A percentile compares a stretch with the other conserved stretches of the same genome.
These are phyloP conservation scores for Diabrotica balteata DNA, from an alignment of 2,888 invertebrate species.

Conservation along the genomic window DNA sequence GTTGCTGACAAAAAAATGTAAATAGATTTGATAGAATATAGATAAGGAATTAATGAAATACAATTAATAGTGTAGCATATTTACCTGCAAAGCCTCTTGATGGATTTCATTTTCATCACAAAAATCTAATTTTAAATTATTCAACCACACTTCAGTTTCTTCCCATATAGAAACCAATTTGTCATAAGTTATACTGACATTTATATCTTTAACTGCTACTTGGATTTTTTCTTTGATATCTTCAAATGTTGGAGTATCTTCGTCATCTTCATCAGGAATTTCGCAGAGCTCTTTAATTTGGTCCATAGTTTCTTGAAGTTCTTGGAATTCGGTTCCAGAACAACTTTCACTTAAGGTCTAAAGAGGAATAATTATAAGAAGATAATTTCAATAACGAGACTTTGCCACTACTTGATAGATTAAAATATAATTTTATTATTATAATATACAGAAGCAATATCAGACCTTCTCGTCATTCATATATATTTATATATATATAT, in stretches of 20 bases:
- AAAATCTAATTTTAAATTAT: slow-evolving; percentile 46
- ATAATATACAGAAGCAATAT: too few species aligned
- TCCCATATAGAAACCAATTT: slow-evolving; percentile 56
- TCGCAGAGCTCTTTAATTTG: slow-evolving; percentile 82
- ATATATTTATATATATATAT: too few species aligned
- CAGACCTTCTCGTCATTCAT: too few species aligned
- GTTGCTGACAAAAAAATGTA: too few species aligned
- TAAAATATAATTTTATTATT: too few species aligned
- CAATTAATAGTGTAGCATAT: not conserved
- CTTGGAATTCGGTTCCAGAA: slow-evolving; percentile 67
- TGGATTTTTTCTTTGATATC: slow-evolving; percentile 67
- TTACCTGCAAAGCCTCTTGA: slow-evolving; percentile 70
- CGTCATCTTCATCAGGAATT: slow-evolving; percentile 72
- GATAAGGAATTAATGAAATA: too few species aligned
- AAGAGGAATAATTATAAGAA: not conserved
- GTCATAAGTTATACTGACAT: slow-evolving; percentile 59
- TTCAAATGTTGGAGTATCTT: slow-evolving; percentile 59
- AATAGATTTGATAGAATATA: too few species aligned
- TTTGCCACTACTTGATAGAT: too few species aligned
- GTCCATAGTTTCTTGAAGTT: slow-evolving; percentile 78
- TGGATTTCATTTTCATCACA: slow-evolving; percentile 64
- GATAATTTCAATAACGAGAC: not conserved
- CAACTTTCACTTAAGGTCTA: slow-evolving; percentile 63
- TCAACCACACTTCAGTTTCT: slow-evolving; percentile 59
- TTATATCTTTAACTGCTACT: slow-evolving; percentile 70